Percentiles rank a stretch among this genome's conserved stretches.
These are phyloP conservation scores for Psittacula echo DNA, from an alignment of 2,797 vertebrate genomes.

Conservation along the genomic window DNA sequence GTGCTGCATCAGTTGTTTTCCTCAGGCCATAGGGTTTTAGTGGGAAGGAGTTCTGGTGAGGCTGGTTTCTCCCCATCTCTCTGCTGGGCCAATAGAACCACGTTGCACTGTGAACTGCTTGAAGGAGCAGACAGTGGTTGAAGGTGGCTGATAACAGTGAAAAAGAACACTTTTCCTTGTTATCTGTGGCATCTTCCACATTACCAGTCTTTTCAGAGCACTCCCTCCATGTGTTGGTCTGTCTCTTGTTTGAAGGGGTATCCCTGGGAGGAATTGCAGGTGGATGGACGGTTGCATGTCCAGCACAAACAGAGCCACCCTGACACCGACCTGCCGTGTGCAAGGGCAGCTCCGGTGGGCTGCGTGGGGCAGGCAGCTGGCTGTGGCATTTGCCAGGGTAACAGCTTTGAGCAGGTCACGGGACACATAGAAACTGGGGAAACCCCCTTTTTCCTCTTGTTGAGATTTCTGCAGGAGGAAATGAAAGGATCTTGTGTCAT, in stretches of 20 bases:
- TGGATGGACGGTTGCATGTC: not conserved
- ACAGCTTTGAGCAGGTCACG: not conserved
- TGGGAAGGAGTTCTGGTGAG: not conserved
- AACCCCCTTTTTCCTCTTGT: not conserved
- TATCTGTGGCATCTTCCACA: not conserved
- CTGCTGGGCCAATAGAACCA: not conserved
- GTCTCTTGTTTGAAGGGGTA: rapidly evolving
- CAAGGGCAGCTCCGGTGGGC: not conserved
- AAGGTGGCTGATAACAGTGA: not conserved
- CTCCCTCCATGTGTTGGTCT: not conserved
- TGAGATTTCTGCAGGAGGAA: not conserved
- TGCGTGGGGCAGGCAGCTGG: not conserved
- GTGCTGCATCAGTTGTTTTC: not conserved
- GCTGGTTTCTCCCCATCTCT: not conserved
- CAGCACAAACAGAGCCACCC: not conserved
- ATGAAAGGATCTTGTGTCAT: rapidly evolving
- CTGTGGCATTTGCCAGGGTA: no score
- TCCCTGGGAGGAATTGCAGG: not conserved
- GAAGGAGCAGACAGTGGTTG: not conserved
- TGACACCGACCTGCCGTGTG: rapidly evolving
- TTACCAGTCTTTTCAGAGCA: not conserved
- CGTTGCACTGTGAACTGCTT: not conserved
- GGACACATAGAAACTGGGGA: rapidly evolving
- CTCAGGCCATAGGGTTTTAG: not conserved
- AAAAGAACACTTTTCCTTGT: not conserved